Evolutionary conservation across 1,140 invertebrate species (phyloP), one percentile per base, ranked within the genome.

Genomic region (Euglossa dilemma): DNA sequence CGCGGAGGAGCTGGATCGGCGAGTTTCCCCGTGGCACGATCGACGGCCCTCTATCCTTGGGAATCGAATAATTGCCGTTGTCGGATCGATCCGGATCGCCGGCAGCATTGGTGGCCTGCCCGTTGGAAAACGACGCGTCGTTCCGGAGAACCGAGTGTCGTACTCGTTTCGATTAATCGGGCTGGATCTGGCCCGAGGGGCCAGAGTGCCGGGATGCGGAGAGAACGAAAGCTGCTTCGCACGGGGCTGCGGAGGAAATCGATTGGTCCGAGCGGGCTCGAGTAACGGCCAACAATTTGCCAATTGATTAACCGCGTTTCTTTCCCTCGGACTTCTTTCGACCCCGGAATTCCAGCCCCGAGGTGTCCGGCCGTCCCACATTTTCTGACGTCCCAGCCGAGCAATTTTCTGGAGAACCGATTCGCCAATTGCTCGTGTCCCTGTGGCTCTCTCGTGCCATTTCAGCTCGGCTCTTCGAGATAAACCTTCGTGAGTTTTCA

Each of bases 231-330:
- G 79, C 74, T 64, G 67, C 18, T 52, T 45, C 47, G 23, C 64
- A 61, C 57, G 43, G 43, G 20, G 4, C 63, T 18, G 23, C 25
- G 50, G 57, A 74, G 80, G 59, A 45, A 89, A 92, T 91, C 84
- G 90, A 91, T 91, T 89, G 76, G 84, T 87, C 63, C 76, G 78
- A 76, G 80, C 83, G 82, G 82, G 70, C 28, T 36, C 69, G 70
- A 90, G 86, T 92, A 92, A 93, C 92, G 91, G 92, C 82, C 71
- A 86, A 86, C 86, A 92, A 92, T 93, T 92, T 89, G 88, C 90
- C 91, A 90, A 92, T 93, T 93, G 90, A 93, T 93, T 92, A 91
- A 86, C 88, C 88, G 85, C 64, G 83, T 85, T 74, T 85, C 80
- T 72, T 74, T 73, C 77, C 56, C 71, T 57, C 59, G 61, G 50